A percentile compares a stretch with the other conserved stretches of the same genome.
phyloP scores from a whole-genome alignment of 1,140 invertebrate species.

The Orius laevigatus region DNA sequence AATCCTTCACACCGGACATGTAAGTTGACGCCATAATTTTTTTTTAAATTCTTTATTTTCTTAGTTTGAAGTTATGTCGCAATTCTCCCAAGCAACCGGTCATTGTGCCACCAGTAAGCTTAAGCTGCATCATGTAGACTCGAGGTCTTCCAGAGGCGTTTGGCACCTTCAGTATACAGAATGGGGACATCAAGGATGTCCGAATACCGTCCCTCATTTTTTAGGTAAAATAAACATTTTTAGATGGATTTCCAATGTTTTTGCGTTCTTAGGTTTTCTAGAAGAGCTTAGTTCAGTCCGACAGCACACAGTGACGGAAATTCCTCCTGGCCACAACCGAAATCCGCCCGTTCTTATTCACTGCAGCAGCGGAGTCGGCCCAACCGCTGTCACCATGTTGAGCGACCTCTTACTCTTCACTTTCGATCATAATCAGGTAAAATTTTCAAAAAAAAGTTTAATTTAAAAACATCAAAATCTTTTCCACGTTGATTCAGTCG shows the following conservation, averaged over 20 bases:
- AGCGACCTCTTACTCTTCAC: constrained; percentile 65
- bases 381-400: constrained; percentile 59
- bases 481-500: too few species aligned
- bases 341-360: constrained; percentile 53
- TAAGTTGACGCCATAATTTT: constrained; percentile 19
- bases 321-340: constrained; percentile 45
- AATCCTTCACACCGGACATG: constrained; percentile 33
- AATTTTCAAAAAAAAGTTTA: constrained; percentile 7
- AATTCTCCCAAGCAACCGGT: constrained; percentile 41
- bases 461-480: too few species aligned
- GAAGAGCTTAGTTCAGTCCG: constrained; percentile 72
- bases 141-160: constrained; percentile 40
- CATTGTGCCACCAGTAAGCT: constrained; percentile 41
- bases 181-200: constrained; percentile 55
- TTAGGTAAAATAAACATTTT: constrained; percentile 33
- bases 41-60: constrained; percentile 22
- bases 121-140: constrained; percentile 34
- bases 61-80: constrained; percentile 51
- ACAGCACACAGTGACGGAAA: constrained; percentile 47
- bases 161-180: constrained; percentile 70
- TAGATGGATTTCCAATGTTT: neutral
- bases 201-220: constrained; percentile 44
- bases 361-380: constrained; percentile 50
- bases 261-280: constrained; percentile 43
- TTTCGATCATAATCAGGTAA: constrained; percentile 72